Evolutionary conservation across 2,113 vertebrate species (phyloP).

Genomic region (Kryptolebias marmoratus): DNA sequence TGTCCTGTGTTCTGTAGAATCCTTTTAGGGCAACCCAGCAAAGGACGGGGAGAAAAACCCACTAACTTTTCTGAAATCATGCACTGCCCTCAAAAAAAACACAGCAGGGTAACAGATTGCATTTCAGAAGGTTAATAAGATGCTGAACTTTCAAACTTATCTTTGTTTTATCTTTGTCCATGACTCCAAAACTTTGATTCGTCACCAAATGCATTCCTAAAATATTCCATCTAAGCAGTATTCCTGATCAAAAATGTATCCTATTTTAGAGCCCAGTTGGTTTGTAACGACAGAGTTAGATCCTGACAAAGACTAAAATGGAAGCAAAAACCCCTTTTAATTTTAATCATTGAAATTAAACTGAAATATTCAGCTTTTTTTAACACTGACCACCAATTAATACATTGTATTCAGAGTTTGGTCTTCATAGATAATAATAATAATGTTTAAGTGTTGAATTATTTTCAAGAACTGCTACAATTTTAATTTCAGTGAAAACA

Average conservation of each 20-base stretch:
- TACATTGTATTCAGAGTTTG: not conserved
- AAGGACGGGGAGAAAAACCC: not conserved
- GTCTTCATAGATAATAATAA: not conserved
- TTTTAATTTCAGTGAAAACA: constrained; percentile 19
- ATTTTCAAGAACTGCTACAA: not conserved
- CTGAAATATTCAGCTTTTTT: not conserved
- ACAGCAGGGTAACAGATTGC: not conserved
- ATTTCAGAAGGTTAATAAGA: not conserved
- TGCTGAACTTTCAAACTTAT: not conserved
- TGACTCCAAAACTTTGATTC: too few species aligned
- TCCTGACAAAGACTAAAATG: too few species aligned
- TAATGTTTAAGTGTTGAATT: not conserved
- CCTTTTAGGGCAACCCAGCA: not conserved
- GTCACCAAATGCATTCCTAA: too few species aligned
- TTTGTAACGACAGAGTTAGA: too few species aligned
- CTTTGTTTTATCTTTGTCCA: not conserved
- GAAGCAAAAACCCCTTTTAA: too few species aligned
- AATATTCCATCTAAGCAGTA: not conserved
- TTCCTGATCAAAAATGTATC: not conserved
- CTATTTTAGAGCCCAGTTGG: not conserved
- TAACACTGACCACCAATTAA: not conserved
- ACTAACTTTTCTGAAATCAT: not conserved
- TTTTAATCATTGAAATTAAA: not conserved
- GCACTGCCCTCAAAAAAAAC: not conserved
- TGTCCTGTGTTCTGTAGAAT: not conserved